Percentiles rank a stretch among this genome's conserved stretches.
These are phyloP conservation scores for Stratiomys singularior DNA, from an alignment of 2,888 invertebrate species.

Conservation along the genomic window DNA sequence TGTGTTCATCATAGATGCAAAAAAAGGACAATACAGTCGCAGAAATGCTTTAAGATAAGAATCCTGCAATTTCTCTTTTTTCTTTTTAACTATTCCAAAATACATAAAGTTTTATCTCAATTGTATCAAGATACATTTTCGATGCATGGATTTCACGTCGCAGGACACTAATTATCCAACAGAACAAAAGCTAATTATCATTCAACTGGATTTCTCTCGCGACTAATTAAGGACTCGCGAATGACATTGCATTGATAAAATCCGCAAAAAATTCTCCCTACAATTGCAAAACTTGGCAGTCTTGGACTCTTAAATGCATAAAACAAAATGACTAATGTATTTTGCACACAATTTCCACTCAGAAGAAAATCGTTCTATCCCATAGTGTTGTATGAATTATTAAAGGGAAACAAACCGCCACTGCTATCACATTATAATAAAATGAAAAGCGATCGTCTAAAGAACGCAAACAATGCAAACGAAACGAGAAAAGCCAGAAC, in stretches of 20 bases:
- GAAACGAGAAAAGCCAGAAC: background rate
- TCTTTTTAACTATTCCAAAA: too few species aligned
- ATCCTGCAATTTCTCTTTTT: too few species aligned
- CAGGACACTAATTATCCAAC: too few species aligned
- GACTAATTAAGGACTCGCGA: background rate
- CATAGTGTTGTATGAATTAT: slow-evolving; percentile 14
- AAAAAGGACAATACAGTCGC: too few species aligned
- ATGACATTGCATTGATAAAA: slow-evolving; percentile 4
- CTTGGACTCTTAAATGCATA: background rate
- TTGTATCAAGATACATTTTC: too few species aligned
- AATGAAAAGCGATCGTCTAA: background rate
- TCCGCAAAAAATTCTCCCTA: background rate
- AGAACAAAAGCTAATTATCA: background rate
- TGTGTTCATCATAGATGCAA: too few species aligned
- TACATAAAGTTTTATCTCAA: too few species aligned
- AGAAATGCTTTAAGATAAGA: too few species aligned
- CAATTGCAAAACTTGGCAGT: slow-evolving; percentile 16
- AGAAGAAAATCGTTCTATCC: slow-evolving; percentile 14
- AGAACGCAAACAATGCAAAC: background rate
- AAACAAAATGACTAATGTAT: slow-evolving; percentile 32
- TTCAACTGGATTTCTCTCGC: background rate
- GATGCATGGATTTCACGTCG: too few species aligned
- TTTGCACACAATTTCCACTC: slow-evolving; percentile 4
- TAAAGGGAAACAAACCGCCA: slow-evolving; percentile 3
- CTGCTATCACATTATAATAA: slow-evolving; percentile 21